Percentiles rank a stretch among this genome's conserved stretches.
These are phyloP conservation scores for Myotis davidii DNA, from an alignment of 2,113 vertebrate genomes.

Conservation along the genomic window DNA sequence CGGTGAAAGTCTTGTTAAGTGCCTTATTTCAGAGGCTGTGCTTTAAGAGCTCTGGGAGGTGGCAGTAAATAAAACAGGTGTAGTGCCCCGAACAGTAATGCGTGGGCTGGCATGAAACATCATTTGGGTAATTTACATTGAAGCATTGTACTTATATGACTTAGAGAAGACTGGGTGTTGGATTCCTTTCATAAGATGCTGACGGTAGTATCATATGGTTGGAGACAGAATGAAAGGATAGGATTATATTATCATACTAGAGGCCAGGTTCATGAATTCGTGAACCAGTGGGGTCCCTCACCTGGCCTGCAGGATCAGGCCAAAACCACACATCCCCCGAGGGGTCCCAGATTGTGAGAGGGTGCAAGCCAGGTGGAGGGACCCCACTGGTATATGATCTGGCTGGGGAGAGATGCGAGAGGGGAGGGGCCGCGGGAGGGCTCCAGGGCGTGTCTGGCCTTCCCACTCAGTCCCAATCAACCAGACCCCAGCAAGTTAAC, in stretches of 20 bases:
- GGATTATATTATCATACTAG: too few relatives aligned
- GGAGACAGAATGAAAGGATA: not conserved
- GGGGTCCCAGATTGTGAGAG: too few relatives aligned
- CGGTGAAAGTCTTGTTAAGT: not conserved
- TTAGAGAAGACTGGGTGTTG: not conserved
- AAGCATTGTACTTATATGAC: not conserved
- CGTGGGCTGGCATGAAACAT: not conserved
- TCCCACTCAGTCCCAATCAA: accelerated
- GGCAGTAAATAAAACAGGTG: not conserved
- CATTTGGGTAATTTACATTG: not conserved
- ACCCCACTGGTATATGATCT: too few relatives aligned
- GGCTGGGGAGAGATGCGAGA: too few relatives aligned
- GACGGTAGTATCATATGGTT: not conserved
- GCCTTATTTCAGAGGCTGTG: not conserved
- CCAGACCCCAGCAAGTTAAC: too few relatives aligned
- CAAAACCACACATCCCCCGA: too few relatives aligned
- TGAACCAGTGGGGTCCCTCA: too few relatives aligned
- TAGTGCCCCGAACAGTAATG: not conserved
- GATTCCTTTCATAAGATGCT: not conserved
- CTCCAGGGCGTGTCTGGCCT: too few relatives aligned
- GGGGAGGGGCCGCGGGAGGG: too few relatives aligned
- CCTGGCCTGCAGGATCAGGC: too few relatives aligned
- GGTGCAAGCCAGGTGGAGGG: too few relatives aligned
- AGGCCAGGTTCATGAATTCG: too few relatives aligned
- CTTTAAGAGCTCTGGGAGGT: not conserved